These are phyloP conservation scores for Hypsopygia costalis DNA, from an alignment of 2,888 invertebrate species.

Conservation along the genomic window DNA sequence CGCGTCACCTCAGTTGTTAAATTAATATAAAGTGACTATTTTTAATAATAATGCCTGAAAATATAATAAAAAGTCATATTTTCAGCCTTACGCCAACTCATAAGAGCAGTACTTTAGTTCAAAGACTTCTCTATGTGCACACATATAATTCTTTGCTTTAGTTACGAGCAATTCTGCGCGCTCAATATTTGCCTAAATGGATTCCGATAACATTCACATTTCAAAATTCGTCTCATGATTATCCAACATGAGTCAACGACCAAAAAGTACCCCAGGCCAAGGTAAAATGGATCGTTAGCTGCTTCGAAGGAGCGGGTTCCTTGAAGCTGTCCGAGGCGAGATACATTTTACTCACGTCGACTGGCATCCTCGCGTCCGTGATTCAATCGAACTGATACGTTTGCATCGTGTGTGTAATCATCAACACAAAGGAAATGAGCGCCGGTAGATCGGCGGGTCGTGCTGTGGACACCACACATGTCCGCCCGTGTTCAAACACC, in stretches of 20 bases:
- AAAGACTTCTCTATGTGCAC: too few species aligned
- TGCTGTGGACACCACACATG: slow-evolving; percentile 32
- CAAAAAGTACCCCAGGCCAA: slow-evolving; percentile 8
- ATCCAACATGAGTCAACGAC: slow-evolving; percentile 4
- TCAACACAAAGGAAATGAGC: slow-evolving; percentile 50
- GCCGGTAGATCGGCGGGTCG: slow-evolving; percentile 21
- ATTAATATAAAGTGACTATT: too few species aligned
- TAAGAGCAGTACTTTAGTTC: too few species aligned
- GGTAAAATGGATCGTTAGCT: slow-evolving; percentile 8
- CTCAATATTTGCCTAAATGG: too few species aligned
- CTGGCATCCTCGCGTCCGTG: slow-evolving; percentile 24
- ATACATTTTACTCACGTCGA: slow-evolving; percentile 21
- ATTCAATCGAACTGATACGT: slow-evolving; percentile 27
- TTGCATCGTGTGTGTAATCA: slow-evolving; percentile 33
- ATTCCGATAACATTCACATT: too few species aligned
- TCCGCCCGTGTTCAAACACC: slow-evolving; percentile 27
- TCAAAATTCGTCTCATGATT: not conserved
- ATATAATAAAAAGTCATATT: too few species aligned
- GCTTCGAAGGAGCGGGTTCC: slow-evolving; percentile 7
- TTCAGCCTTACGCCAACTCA: too few species aligned
- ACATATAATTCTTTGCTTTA: too few species aligned
- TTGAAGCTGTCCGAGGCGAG: slow-evolving; percentile 9
- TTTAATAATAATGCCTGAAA: too few species aligned
- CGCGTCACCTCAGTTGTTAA: too few species aligned
- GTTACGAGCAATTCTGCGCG: too few species aligned